These are phyloP conservation scores for Eubasilissa splendida DNA, from an alignment of 2,888 invertebrate genomes.

Conservation along the genomic window DNA sequence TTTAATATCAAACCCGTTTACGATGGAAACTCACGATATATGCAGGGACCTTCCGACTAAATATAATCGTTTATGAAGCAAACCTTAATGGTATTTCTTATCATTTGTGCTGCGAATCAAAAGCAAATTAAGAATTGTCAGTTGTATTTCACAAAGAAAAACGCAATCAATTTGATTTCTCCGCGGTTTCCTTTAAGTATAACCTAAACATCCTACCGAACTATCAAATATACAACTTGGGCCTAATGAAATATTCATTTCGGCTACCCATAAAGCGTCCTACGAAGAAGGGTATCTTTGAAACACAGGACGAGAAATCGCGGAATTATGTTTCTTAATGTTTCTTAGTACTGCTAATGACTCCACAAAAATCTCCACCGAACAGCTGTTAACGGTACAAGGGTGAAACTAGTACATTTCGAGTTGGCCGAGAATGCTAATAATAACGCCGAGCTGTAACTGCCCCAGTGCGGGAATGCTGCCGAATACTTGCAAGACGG, in stretches of 20 bases:
- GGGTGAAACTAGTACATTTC: constrained; percentile 33
- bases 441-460: neutral
- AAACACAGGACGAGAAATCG: constrained; percentile 9
- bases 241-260: constrained; percentile 37
- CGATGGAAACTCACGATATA: too few species aligned
- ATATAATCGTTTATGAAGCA: too few species aligned
- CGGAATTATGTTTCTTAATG: constrained; percentile 51
- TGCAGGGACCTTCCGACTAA: too few species aligned
- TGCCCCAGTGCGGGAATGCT: neutral
- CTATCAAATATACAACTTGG: neutral
- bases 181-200: too few species aligned
- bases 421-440: constrained; percentile 32
- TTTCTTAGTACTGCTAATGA: constrained; percentile 53
- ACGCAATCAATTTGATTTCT: too few species aligned
- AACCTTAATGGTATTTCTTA: too few species aligned
- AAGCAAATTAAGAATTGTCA: too few species aligned
- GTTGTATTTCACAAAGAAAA: too few species aligned
- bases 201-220: neutral
- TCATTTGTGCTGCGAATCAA: too few species aligned
- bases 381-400: constrained; percentile 42
- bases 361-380: constrained; percentile 51
- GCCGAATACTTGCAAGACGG: constrained; percentile 10
- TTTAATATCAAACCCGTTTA: too few species aligned
- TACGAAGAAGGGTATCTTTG: constrained; percentile 41
- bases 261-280: neutral